These are phyloP conservation scores for Zaprionus obscuricornis DNA, from an alignment of 2,888 invertebrate genomes.

Conservation along the genomic window DNA sequence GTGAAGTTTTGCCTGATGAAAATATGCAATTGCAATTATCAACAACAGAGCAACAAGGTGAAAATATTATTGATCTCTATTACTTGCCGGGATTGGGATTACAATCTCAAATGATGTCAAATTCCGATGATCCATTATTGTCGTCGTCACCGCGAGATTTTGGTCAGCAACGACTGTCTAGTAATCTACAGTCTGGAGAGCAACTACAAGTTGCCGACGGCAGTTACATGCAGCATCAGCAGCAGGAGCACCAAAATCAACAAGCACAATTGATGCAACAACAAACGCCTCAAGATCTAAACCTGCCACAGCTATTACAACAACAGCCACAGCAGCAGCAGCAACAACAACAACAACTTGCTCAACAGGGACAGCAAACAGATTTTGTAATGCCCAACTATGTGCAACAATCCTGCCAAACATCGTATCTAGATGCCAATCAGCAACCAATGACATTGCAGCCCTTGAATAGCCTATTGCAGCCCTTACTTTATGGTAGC, in stretches of 20 bases:
- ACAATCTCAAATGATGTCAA: constrained; percentile 93
- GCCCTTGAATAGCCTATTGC: constrained; percentile 64
- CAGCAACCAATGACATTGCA: constrained; percentile 52
- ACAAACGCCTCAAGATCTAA: constrained; percentile 16
- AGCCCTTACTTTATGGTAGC: constrained; percentile 41
- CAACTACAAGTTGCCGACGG: too few species aligned
- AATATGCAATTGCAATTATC: constrained; percentile 84
- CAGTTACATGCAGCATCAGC: constrained; percentile 61
- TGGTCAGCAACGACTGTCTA: constrained; percentile 81
- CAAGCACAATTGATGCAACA: constrained; percentile 46
- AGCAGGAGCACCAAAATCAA: constrained; percentile 40
- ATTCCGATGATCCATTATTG: constrained; percentile 92
- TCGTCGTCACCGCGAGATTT: constrained; percentile 94
- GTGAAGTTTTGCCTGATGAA: constrained; percentile 92
- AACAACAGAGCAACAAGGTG: constrained; percentile 82
- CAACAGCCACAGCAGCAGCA: constrained; percentile 43
- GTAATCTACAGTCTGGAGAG: too few species aligned
- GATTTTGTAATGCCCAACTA: constrained; percentile 63
- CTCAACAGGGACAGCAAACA: constrained; percentile 44
- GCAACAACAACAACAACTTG: constrained; percentile 60
- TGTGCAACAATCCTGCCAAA: constrained; percentile 52
- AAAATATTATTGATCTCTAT: constrained; percentile 84
- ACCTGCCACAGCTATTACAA: constrained; percentile 14
- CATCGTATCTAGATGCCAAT: constrained; percentile 52
- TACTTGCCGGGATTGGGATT: constrained; percentile 84